Evolutionary conservation across 2,888 invertebrate species (phyloP).

Genomic region (Odontothrips loti): DNA sequence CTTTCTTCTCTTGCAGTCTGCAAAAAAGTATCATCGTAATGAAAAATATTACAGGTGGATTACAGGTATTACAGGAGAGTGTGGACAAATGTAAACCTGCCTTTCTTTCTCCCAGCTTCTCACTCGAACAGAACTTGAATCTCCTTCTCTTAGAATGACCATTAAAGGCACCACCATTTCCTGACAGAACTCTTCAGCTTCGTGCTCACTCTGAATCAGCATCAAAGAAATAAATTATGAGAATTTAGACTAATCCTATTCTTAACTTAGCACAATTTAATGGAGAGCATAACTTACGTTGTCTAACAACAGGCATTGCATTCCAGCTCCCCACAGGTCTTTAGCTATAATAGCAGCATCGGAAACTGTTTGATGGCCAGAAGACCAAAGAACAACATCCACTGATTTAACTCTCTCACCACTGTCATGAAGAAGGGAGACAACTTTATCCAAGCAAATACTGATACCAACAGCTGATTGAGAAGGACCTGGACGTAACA

Average conservation of each 20-base stretch:
- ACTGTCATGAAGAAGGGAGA: constrained; percentile 55
- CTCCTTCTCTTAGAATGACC: constrained; percentile 59
- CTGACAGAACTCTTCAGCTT: constrained; percentile 59
- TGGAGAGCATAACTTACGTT: constrained; percentile 39
- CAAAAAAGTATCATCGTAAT: not conserved
- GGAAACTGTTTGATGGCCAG: constrained; percentile 55
- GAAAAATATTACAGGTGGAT: no score
- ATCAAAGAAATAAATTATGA: constrained; percentile 26
- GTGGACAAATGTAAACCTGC: constrained; percentile 41
- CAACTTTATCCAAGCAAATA: constrained; percentile 75
- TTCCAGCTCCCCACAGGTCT: constrained; percentile 68
- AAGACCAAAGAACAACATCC: constrained; percentile 64
- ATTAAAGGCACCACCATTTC: constrained; percentile 60
- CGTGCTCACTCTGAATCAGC: constrained; percentile 54
- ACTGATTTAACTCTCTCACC: constrained; percentile 51
- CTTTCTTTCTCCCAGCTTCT: constrained; percentile 61
- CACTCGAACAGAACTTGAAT: constrained; percentile 54
- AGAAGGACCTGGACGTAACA: constrained; percentile 39
- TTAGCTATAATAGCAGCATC: constrained; percentile 50
- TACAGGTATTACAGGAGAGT: not conserved
- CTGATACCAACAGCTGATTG: constrained; percentile 77
- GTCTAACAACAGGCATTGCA: constrained; percentile 61
- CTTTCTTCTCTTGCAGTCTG: constrained; percentile 61
- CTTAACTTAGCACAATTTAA: constrained; percentile 30
- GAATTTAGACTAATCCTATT: constrained; percentile 16